Conservation (phyloP, 2,113 vertebrate species). For the Corythoichthys haematopterus region DNA sequence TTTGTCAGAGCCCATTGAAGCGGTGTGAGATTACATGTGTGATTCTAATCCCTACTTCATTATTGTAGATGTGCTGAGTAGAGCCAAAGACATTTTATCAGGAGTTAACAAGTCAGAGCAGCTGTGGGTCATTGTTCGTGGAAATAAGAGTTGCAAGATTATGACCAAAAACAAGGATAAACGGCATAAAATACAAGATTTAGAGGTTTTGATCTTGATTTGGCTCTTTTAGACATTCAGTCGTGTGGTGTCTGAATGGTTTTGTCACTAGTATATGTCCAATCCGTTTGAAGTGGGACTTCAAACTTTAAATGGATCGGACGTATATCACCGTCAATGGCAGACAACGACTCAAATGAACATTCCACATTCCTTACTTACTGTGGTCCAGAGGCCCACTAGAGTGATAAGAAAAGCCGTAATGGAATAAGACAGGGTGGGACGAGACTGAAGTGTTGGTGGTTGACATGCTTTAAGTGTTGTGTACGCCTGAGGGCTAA, state of each 20-base stretch:
- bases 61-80: conserved; percentile 21
- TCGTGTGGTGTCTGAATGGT: too few relatives aligned
- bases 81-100: conserved; percentile 30
- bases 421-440: conserved; percentile 53
- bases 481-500: conserved; percentile 35
- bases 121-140: conserved; percentile 49
- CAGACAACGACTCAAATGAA: conserved; percentile 11
- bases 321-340: too few relatives aligned
- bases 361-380: conserved; percentile 28
- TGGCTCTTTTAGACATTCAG: not conserved
- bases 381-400: conserved; percentile 28
- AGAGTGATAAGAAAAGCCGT: conserved; percentile 55
- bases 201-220: conserved; percentile 19
- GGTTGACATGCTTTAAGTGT: conserved; percentile 45
- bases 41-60: conserved; percentile 37
- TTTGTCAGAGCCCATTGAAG: conserved; percentile 46
- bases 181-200: conserved; percentile 10
- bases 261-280: too few relatives aligned
- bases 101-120: conserved; percentile 30
- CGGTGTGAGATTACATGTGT: conserved; percentile 46
- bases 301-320: too few relatives aligned
- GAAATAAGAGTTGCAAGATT: conserved; percentile 9
- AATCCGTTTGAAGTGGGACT: too few relatives aligned
- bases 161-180: conserved; percentile 23
- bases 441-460: conserved; percentile 40